phyloP scores from a whole-genome alignment of 2,888 invertebrate genomes.

The Hyposoter dolosus region DNA sequence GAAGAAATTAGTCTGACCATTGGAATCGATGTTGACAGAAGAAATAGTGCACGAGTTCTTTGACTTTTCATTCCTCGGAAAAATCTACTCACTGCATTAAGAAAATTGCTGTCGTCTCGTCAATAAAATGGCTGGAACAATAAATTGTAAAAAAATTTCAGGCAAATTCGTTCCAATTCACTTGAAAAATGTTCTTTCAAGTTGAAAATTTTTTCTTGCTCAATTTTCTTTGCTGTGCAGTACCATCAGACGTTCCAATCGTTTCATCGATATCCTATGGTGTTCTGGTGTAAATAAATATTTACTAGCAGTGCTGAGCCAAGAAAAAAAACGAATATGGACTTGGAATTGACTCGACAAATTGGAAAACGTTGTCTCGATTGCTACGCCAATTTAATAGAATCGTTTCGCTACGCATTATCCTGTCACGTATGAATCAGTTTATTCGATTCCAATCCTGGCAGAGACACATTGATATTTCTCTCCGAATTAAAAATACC shows the following conservation, averaged over 20 bases:
- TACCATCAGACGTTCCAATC: too few species aligned
- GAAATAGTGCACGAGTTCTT: background rate
- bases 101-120: background rate
- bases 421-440: background rate
- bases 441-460: background rate
- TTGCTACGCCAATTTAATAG: background rate
- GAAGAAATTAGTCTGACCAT: background rate
- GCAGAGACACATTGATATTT: conserved; percentile 1
- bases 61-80: background rate
- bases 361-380: background rate
- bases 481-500: background rate
- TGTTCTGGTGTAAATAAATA: background rate
- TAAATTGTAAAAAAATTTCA: too few species aligned
- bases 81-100: background rate
- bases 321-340: background rate
- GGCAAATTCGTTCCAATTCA: too few species aligned
- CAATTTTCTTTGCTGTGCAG: too few species aligned
- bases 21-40: background rate
- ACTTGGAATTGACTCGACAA: background rate
- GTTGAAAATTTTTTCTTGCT: background rate
- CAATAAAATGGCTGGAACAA: too few species aligned
- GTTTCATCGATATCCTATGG: background rate
- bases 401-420: background rate
- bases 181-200: too few species aligned
- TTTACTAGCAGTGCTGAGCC: background rate